These are phyloP conservation scores for Tetraodon nigroviridis DNA, from an alignment of 2,113 vertebrate genomes.

Conservation along the genomic window DNA sequence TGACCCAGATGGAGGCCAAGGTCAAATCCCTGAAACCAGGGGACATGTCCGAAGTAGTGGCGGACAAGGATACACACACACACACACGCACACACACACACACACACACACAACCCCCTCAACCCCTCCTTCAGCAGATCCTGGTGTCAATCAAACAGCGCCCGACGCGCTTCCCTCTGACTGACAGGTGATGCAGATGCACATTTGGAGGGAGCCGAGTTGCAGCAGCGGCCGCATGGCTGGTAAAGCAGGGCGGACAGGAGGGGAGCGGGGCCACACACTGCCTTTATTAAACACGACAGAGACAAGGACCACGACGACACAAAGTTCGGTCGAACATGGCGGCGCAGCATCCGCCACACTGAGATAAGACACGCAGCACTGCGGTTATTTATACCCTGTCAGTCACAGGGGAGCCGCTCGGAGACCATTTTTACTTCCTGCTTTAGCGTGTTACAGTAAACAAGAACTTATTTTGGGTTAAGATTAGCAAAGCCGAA, in stretches of 20 bases:
- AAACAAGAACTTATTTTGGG: neutral
- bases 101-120: slow-evolving; percentile 21
- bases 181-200: slow-evolving; percentile 71
- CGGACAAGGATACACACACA: slow-evolving; percentile 75
- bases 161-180: slow-evolving; percentile 53
- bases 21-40: slow-evolving; percentile 74
- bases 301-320: slow-evolving; percentile 40
- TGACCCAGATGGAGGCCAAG: slow-evolving; percentile 81
- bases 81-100: too few relatives aligned
- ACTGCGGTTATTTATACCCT: neutral
- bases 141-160: slow-evolving; percentile 63
- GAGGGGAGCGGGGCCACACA: slow-evolving; percentile 12
- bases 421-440: neutral
- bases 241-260: slow-evolving; percentile 58
- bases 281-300: slow-evolving; percentile 58
- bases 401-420: slow-evolving; percentile 5
- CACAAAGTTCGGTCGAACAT: slow-evolving; percentile 16
- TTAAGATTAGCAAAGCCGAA: too few relatives aligned
- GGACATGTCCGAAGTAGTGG: slow-evolving; percentile 67
- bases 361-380: neutral
- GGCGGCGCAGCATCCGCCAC: slow-evolving; percentile 1
- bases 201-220: slow-evolving; percentile 60
- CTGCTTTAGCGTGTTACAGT: neutral
- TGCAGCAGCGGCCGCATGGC: slow-evolving; percentile 37
- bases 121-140: slow-evolving; percentile 40